These are phyloP conservation scores for Noctua janthina DNA, from an alignment of 2,888 invertebrate genomes.

Conservation along the genomic window DNA sequence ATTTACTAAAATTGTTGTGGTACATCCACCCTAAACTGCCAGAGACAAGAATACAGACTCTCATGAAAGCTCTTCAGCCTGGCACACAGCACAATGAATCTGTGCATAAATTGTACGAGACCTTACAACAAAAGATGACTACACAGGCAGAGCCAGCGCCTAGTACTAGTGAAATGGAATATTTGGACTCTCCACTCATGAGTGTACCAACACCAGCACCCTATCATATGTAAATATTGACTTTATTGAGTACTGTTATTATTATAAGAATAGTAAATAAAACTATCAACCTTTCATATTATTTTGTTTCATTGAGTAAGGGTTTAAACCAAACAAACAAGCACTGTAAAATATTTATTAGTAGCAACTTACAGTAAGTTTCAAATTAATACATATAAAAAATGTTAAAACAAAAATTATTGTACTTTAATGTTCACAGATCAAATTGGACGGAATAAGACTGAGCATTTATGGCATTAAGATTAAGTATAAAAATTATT, in stretches of 20 bases:
- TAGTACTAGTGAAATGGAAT: constrained; percentile 92
- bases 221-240: constrained; percentile 86
- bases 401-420: constrained; percentile 64
- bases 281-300: constrained; percentile 4
- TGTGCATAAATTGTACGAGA: constrained; percentile 94
- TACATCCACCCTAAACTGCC: constrained; percentile 97
- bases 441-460: constrained; percentile 71
- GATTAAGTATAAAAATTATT: constrained; percentile 29
- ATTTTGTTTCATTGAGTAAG: constrained; percentile 19
- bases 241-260: constrained; percentile 25
- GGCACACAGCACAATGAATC: constrained; percentile 95
- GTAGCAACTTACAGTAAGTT: constrained; percentile 82
- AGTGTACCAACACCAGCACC: constrained; percentile 96
- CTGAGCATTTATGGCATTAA: constrained; percentile 80
- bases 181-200: constrained; percentile 95
- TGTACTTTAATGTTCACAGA: constrained; percentile 55
- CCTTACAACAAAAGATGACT: constrained; percentile 94
- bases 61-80: constrained; percentile 95
- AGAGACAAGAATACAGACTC: constrained; percentile 93
- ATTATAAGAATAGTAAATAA: constrained; percentile 43
- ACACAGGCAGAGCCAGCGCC: constrained; percentile 92
- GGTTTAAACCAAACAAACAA: constrained; percentile 49
- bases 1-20: constrained; percentile 97
- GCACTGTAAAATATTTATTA: constrained; percentile 86
- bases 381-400: constrained; percentile 75